A percentile compares a stretch with the other conserved stretches of the same genome.
phyloP scores from a whole-genome alignment of 2,113 vertebrate genomes.

The Lanius collurio region DNA sequence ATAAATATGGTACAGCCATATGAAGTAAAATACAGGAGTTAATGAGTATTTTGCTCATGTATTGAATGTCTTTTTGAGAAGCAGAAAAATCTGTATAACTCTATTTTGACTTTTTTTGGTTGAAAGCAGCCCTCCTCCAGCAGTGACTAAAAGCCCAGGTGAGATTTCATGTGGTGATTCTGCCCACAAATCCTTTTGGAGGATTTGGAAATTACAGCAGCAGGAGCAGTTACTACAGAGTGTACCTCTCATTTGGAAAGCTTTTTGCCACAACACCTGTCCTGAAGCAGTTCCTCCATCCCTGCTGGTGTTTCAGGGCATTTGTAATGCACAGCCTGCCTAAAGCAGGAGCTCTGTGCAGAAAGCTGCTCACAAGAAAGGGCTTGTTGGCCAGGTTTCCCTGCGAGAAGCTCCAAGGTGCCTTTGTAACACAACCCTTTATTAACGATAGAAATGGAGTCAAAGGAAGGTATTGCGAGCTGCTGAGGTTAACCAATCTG shows the following conservation, averaged over 20 bases:
- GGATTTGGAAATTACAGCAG: background rate
- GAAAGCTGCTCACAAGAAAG: background rate
- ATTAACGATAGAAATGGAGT: slow-evolving; percentile 11
- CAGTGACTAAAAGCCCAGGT: background rate
- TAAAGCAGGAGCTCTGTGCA: background rate
- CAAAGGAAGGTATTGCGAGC: background rate
- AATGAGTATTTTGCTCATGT: background rate
- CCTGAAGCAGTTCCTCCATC: background rate
- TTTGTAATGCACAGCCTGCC: background rate
- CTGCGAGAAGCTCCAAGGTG: slow-evolving; percentile 15
- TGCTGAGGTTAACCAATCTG: slow-evolving; percentile 33
- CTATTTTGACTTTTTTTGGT: background rate
- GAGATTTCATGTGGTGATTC: background rate
- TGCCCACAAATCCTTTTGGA: background rate
- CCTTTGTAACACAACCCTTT: slow-evolving; percentile 44
- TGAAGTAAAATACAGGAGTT: background rate
- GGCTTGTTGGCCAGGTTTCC: background rate
- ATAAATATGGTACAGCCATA: background rate
- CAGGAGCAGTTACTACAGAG: background rate
- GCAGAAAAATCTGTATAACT: background rate
- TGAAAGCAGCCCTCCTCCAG: background rate
- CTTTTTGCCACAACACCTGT: background rate
- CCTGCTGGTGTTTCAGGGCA: background rate
- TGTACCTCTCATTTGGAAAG: background rate
- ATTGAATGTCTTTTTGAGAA: background rate